Evolutionary conservation across 2,113 vertebrate genomes (phyloP).

Genomic region (Equus quagga): DNA sequence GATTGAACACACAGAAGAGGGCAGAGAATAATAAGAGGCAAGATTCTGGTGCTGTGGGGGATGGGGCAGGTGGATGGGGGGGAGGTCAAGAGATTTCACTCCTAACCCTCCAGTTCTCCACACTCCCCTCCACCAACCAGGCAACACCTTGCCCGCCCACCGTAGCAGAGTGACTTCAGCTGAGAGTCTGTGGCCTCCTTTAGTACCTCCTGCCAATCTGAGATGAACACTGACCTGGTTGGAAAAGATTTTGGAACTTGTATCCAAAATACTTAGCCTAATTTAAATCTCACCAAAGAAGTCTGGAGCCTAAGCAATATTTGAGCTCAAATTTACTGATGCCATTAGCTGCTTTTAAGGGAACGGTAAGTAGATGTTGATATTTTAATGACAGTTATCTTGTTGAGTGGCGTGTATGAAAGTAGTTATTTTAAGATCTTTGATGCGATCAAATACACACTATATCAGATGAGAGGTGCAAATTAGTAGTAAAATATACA

Average conservation of each 20-base stretch:
- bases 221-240: background rate
- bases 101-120: background rate
- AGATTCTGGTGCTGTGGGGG: background rate
- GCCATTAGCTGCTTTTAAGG: conserved; percentile 5
- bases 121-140: background rate
- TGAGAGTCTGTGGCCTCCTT: background rate
- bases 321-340: background rate
- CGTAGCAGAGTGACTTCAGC: background rate
- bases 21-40: background rate
- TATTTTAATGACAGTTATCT: background rate
- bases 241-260: background rate
- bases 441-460: background rate
- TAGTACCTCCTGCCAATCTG: background rate
- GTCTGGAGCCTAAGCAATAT: background rate
- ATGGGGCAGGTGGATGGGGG: accelerated
- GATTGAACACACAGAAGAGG: background rate
- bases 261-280: background rate
- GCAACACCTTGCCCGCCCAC: accelerated
- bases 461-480: background rate
- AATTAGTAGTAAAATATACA: background rate
- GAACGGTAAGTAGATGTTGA: background rate
- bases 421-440: conserved; percentile 7
- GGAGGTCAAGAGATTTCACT: background rate
- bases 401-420: background rate
- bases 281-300: background rate